These are phyloP conservation scores for Morbakka virulenta DNA, from an alignment of 30 jellyfish, hydroid and myxozoan genomes.

Conservation along the genomic window DNA sequence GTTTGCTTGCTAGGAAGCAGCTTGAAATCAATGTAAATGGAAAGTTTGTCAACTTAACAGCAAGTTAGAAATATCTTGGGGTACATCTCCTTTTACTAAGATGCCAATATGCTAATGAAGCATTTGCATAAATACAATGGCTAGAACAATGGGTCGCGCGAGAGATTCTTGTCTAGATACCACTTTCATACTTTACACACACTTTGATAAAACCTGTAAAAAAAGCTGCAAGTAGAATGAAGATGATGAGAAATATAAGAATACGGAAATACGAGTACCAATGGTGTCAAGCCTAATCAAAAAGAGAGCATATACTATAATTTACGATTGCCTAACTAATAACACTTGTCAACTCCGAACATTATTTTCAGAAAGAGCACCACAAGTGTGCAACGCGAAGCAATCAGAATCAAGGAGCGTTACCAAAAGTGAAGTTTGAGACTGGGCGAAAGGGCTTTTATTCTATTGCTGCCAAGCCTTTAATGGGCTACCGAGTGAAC, in stretches of 20 bases:
- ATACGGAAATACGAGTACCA: too few relatives aligned
- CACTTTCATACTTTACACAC: constrained; percentile 47
- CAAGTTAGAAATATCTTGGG: constrained; percentile 33
- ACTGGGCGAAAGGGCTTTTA: too few relatives aligned
- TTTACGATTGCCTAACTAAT: constrained; percentile 24
- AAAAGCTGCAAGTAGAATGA: constrained; percentile 62
- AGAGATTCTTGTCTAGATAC: too few relatives aligned
- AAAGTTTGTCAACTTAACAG: neutral
- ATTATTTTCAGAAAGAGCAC: constrained; percentile 8
- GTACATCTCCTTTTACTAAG: too few relatives aligned
- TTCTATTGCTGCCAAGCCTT: too few relatives aligned
- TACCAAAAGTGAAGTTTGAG: constrained; percentile 55
- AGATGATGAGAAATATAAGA: constrained; percentile 40
- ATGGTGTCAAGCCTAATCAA: too few relatives aligned
- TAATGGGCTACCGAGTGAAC: too few relatives aligned
- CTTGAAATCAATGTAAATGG: constrained; percentile 18
- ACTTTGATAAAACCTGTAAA: too few relatives aligned
- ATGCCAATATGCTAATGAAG: too few relatives aligned
- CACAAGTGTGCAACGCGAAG: constrained; percentile 41
- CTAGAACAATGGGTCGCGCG: too few relatives aligned
- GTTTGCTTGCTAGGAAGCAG: constrained; percentile 23
- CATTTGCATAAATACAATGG: too few relatives aligned
- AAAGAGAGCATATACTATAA: constrained; percentile 21
- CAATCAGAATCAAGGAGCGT: constrained; percentile 23
- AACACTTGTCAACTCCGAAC: constrained; percentile 9